Base-by-base conservation (phyloP, 2,113 vertebrate species). In the Ceyx melanurus region DNA sequence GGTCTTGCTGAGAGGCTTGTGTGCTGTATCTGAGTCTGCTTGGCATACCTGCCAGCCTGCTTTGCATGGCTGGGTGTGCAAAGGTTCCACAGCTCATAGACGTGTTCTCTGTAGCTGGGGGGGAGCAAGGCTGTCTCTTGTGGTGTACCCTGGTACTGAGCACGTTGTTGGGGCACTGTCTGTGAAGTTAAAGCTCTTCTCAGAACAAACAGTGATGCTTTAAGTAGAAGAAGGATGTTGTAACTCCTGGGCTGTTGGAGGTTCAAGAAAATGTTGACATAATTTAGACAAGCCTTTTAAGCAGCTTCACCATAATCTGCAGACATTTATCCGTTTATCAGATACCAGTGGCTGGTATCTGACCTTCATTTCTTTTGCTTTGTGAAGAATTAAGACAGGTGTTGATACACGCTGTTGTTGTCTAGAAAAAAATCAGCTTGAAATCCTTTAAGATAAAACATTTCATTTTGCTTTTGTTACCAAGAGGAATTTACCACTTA, bases 181-280 rank as follows among this genome's bases (percentile, higher is more conserved):
- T 97, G 84, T 54, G 88, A 70, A 76, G 83, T 61, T 83, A 72
- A 72, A 85, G 67, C 51, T 86, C 91, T 91, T 89, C 86, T 93
- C 74, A 51, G 75, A 78, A 89, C 71, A 95, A 75, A 88, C 78
- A 86, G 65, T 58, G 74, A 57, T 89, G 57, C 91, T 96, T 97
- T 94, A 84, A 94, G 56, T 86, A 91, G 54, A 83, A 72, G 88
- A 57, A 79, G 78, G 84, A 89, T 75, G 78, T 92, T 97, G 91
- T 94, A 96, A 95, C 96, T 94, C 81, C 82, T 14, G 21, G 51
- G 40, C 28, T 87, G 85, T 26, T 95, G 90, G 53, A 92, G 76
- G 56, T 90, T 95, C 33, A 56, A 46, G 57, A 81, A 75, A 95
- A 90, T n/a, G n/a, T n/a, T n/a, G n/a, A n/a, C n/a, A n/a, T 97